phyloP scores from a whole-genome alignment of 2,797 vertebrate species.

The Gadopsis marmoratus region DNA sequence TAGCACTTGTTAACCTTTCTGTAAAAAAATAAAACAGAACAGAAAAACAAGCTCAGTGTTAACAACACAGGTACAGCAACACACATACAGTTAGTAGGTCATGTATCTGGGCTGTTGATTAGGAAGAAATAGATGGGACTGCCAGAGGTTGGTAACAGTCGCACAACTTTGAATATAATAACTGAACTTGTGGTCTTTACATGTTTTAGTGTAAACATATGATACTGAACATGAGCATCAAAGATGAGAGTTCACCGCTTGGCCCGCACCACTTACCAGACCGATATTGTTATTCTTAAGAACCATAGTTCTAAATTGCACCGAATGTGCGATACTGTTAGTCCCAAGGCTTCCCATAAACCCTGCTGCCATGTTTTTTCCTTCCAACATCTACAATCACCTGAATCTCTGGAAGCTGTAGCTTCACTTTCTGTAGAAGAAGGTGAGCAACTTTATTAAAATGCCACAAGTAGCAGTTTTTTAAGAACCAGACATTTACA shows the following conservation, averaged over 20 bases:
- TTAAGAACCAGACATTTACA: background rate
- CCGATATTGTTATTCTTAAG: background rate
- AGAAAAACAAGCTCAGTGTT: slow-evolving; percentile 57
- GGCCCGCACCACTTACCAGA: background rate
- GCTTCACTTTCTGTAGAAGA: background rate
- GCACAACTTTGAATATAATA: background rate
- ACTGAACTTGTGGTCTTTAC: background rate
- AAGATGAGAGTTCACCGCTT: background rate
- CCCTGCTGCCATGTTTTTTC: background rate
- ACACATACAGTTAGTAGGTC: background rate
- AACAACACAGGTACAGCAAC: slow-evolving; percentile 24
- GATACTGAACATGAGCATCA: background rate
- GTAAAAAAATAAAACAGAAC: slow-evolving; percentile 76
- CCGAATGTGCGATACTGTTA: too few relatives aligned
- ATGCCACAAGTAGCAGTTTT: background rate
- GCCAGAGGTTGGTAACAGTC: background rate
- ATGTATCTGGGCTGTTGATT: background rate
- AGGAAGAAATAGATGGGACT: background rate
- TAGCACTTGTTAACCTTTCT: slow-evolving; percentile 99
- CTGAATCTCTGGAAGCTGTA: background rate
- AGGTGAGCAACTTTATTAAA: background rate
- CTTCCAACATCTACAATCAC: background rate
- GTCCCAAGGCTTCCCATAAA: too few relatives aligned
- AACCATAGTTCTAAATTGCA: too few relatives aligned
- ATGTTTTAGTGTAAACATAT: background rate